These are phyloP conservation scores for Cotesia vestalis DNA, from an alignment of 1,140 invertebrate species.

Conservation along the genomic window DNA sequence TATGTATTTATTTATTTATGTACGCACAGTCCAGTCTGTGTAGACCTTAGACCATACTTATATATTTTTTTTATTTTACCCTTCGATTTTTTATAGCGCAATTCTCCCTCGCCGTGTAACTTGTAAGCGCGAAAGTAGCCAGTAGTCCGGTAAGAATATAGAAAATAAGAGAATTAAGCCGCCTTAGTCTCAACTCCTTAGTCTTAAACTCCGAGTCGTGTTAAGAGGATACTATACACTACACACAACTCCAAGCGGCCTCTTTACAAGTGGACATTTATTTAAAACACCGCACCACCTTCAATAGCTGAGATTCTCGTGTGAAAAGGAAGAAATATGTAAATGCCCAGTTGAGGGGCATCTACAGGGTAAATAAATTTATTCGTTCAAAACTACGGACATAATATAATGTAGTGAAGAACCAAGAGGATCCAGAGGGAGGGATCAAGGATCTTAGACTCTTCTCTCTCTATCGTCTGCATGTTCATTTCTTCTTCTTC, in stretches of 20 bases:
- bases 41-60: not conserved
- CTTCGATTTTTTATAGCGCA: not conserved
- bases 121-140: slow-evolving; percentile 30
- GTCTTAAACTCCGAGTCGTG: not conserved
- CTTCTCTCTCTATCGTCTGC: too few species aligned
- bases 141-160: not conserved
- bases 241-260: not conserved
- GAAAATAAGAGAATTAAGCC: too few species aligned
- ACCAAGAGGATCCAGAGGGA: too few species aligned
- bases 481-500: too few species aligned
- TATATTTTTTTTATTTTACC: slow-evolving; percentile 1
- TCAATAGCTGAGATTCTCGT: slow-evolving; percentile 15
- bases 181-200: too few species aligned
- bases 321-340: slow-evolving; percentile 35
- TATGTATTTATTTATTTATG: too few species aligned
- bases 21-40: not conserved
- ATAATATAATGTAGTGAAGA: not conserved
- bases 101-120: slow-evolving; percentile 1
- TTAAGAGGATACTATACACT: too few species aligned
- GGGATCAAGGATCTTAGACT: too few species aligned
- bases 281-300: slow-evolving; percentile 35
- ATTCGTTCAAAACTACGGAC: slow-evolving; percentile 28
- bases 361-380: slow-evolving; percentile 24
- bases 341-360: slow-evolving; percentile 21
- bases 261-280: slow-evolving; percentile 37